Conservation (phyloP, 2,888 invertebrate species). For the Masnerella sp. region DNA sequence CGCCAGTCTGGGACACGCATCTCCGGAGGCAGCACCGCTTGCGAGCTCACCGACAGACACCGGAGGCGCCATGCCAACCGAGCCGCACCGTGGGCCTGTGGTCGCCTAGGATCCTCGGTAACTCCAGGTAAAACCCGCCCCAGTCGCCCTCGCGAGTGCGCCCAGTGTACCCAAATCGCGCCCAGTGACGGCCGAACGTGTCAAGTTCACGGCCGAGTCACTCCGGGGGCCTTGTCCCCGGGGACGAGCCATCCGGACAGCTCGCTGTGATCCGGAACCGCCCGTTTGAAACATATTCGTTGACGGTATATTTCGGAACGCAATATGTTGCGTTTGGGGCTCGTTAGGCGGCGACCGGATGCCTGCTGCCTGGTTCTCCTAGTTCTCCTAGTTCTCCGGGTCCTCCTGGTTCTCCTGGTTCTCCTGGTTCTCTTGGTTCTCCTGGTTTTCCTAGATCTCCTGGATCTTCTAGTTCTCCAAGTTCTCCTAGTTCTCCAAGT, state of each 20-base stretch:
- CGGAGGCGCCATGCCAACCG: constrained; percentile 74
- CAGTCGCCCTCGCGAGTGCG: constrained; percentile 6
- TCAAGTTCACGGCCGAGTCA: constrained; percentile 31
- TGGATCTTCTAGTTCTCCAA: too few relatives aligned
- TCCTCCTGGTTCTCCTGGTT: too few relatives aligned
- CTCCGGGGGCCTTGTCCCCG: not conserved
- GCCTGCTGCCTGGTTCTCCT: too few relatives aligned
- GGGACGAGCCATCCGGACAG: constrained; percentile 4
- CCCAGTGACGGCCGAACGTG: constrained; percentile 2
- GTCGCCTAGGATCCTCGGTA: constrained; percentile 74
- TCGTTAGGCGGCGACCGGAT: constrained; percentile 5
- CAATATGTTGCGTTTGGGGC: too few relatives aligned
- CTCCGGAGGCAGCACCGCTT: constrained; percentile 73
- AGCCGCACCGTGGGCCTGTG: constrained; percentile 70
- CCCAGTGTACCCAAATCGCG: not conserved
- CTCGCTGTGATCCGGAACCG: too few relatives aligned
- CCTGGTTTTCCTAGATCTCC: too few relatives aligned
- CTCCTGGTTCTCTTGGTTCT: too few relatives aligned
- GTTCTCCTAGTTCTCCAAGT: too few relatives aligned
- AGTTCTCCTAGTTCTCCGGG: too few relatives aligned
- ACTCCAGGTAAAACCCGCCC: constrained; percentile 72
- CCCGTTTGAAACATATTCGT: too few relatives aligned
- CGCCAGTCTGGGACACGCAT: constrained; percentile 76
- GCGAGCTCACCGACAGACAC: constrained; percentile 65
- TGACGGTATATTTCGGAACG: too few relatives aligned